phyloP scores from a whole-genome alignment of 2,888 invertebrate genomes.

The Heterodera filipjevi region DNA sequence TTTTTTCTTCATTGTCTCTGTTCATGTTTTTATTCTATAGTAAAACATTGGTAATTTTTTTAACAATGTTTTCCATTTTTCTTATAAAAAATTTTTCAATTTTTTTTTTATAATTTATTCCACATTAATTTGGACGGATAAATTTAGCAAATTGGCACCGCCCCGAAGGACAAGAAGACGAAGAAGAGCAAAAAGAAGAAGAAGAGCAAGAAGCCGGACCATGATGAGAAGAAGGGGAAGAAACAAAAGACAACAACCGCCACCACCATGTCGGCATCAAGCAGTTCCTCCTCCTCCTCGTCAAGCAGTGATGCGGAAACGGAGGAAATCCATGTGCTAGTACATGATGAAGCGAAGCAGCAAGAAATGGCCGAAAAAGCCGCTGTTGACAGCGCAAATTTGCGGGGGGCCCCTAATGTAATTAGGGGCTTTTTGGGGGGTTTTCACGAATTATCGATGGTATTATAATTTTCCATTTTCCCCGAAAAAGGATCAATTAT shows the following conservation, averaged over 20 bases:
- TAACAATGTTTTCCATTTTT: background rate
- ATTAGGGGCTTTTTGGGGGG: too few species aligned
- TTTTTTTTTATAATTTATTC: background rate
- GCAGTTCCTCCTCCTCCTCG: conserved; percentile 40
- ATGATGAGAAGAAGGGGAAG: conserved; percentile 29
- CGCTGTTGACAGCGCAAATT: background rate
- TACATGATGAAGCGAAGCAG: conserved; percentile 12
- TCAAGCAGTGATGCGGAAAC: conserved; percentile 42
- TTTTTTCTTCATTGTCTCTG: too few species aligned
- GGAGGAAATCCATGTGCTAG: conserved; percentile 35
- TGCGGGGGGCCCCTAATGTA: too few species aligned
- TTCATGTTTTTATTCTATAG: too few species aligned
- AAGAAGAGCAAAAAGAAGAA: conserved; percentile 45
- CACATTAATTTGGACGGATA: background rate
- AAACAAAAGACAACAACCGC: background rate
- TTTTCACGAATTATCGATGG: too few species aligned
- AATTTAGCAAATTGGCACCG: conserved; percentile 40
- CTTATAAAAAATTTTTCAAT: too few species aligned
- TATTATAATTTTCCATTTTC: too few species aligned
- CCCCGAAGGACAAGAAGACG: conserved; percentile 47
- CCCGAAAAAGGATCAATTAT: background rate
- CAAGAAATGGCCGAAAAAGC: conserved; percentile 12
- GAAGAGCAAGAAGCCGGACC: conserved; percentile 43
- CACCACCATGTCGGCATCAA: background rate
- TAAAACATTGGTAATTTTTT: too few species aligned